A percentile compares a stretch with the other conserved stretches of the same genome.
Conservation (phyloP, 2,113 vertebrate species). For the Dendropsophus ebraccatus region DNA sequence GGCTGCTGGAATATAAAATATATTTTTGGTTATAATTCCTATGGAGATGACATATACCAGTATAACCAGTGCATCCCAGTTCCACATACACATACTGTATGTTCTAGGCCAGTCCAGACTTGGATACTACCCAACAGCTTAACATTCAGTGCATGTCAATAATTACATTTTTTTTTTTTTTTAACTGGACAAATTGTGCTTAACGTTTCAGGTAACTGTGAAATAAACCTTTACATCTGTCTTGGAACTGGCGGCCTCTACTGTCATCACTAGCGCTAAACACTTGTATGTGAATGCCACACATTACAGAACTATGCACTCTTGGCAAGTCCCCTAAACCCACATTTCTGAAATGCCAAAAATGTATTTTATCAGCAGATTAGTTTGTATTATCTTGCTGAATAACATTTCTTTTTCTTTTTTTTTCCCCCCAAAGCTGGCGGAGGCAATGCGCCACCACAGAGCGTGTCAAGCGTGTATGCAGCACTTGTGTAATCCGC, state of each 20-base stretch:
- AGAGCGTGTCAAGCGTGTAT: slow-evolving; percentile 9
- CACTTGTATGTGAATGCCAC: slow-evolving; percentile 71
- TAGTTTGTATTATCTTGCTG: slow-evolving; percentile 71
- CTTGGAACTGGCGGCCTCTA: slow-evolving; percentile 67
- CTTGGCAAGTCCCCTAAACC: slow-evolving; percentile 74
- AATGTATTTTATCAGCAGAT: slow-evolving; percentile 72
- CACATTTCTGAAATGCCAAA: slow-evolving; percentile 68
- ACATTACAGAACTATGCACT: slow-evolving; percentile 71
- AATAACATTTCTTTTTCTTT: slow-evolving; percentile 53
- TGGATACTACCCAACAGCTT: slow-evolving; percentile 60
- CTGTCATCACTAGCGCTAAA: slow-evolving; percentile 73
- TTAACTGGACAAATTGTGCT: not conserved
- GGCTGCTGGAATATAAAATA: too few species aligned
- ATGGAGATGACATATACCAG: too few species aligned
- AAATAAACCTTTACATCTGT: slow-evolving; percentile 73
- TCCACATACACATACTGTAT: not conserved
- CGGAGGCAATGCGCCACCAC: not conserved
- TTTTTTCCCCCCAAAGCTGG: slow-evolving; percentile 59
- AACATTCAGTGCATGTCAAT: slow-evolving; percentile 14
- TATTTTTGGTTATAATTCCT: too few species aligned
- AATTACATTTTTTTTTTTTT: not conserved
- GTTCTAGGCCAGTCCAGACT: not conserved
- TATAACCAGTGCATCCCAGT: not conserved
- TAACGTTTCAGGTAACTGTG: slow-evolving; percentile 67
- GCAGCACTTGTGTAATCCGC: not conserved